These are phyloP conservation scores for Cyprinodon tularosa DNA, from an alignment of 2,113 vertebrate genomes.

Conservation along the genomic window DNA sequence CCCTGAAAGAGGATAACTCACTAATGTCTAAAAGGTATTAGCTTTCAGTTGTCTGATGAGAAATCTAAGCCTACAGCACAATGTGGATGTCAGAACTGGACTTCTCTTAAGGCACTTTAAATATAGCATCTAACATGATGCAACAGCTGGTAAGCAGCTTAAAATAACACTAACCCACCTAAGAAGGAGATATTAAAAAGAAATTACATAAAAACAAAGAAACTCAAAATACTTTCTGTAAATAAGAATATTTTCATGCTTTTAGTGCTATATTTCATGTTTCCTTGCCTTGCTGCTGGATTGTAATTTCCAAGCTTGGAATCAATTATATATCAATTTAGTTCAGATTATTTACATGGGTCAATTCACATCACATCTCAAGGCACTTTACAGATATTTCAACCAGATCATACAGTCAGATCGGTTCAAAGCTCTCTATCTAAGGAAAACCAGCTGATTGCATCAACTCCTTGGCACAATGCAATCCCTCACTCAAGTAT, in stretches of 20 bases:
- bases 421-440: no score
- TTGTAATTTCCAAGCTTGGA: no score
- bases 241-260: no score
- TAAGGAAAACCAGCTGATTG: no score
- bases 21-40: neutral
- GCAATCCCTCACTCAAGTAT: neutral
- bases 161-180: constrained; percentile 66
- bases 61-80: constrained; percentile 58
- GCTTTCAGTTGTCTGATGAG: constrained; percentile 43
- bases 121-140: constrained; percentile 72
- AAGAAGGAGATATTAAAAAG: constrained; percentile 34
- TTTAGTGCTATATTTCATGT: no score
- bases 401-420: no score
- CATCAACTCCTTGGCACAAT: neutral
- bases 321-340: no score
- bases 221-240: neutral
- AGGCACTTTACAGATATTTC: no score
- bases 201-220: constrained; percentile 29
- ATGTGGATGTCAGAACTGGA: constrained; percentile 37
- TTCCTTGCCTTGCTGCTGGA: no score
- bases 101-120: constrained; percentile 62
- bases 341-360: no score
- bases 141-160: constrained; percentile 70
- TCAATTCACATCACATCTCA: no score
- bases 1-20: neutral